These are phyloP conservation scores for Fregata magnificens DNA, from an alignment of 2,113 vertebrate species.

Conservation along the genomic window DNA sequence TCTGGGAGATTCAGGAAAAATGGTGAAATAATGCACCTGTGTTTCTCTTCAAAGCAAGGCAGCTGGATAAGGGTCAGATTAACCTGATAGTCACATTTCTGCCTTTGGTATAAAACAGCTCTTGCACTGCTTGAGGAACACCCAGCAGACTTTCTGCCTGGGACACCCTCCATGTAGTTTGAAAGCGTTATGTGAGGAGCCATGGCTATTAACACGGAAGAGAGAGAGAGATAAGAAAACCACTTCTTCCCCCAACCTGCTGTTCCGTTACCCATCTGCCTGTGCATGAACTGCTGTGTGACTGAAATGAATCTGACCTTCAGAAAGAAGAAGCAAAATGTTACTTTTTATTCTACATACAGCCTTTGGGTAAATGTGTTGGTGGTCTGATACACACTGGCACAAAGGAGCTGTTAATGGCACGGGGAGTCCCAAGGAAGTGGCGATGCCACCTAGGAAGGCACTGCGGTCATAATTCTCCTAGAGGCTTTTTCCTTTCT, in stretches of 20 bases:
- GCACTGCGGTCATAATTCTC: not conserved
- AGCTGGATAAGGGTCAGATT: not conserved
- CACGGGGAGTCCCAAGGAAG: not conserved
- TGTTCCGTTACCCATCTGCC: not conserved
- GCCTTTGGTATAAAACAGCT: not conserved
- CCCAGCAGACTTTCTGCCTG: not conserved
- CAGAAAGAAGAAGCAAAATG: not conserved
- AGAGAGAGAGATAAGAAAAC: not conserved
- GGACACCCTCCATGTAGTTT: not conserved
- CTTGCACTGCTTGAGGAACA: not conserved
- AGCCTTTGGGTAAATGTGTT: constrained; percentile 30
- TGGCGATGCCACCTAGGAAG: not conserved
- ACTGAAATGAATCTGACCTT: constrained; percentile 3
- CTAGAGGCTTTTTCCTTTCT: constrained; percentile 25
- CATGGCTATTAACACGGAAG: not conserved
- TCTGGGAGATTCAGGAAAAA: not conserved
- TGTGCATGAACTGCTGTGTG: not conserved
- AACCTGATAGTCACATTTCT: not conserved
- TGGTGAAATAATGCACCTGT: not conserved
- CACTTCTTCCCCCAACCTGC: not conserved
- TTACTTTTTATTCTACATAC: constrained; percentile 16
- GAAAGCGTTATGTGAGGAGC: not conserved
- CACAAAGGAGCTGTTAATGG: constrained; percentile 33
- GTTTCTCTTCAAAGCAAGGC: not conserved
- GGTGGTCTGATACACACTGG: not conserved